These are phyloP conservation scores for Parnassius orleans DNA, from an alignment of 2,888 invertebrate species.

Conservation along the genomic window DNA sequence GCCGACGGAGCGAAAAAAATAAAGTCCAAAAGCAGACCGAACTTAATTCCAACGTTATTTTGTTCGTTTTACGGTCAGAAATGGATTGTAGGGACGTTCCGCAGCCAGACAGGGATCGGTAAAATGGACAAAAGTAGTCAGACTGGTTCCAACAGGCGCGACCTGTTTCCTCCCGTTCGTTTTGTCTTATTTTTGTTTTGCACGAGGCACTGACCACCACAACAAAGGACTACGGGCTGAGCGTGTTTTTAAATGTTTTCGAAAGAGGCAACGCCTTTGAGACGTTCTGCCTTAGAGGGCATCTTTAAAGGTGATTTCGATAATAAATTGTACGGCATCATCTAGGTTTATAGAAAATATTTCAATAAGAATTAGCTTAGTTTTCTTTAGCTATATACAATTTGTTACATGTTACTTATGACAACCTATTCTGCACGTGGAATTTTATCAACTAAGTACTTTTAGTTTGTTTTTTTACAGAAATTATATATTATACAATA, in stretches of 20 bases:
- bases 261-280: slow-evolving; percentile 54
- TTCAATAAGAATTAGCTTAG: no score
- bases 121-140: slow-evolving; percentile 61
- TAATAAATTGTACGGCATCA: slow-evolving; percentile 19
- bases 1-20: slow-evolving; percentile 30
- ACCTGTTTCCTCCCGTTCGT: slow-evolving; percentile 64
- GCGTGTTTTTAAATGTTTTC: slow-evolving; percentile 45
- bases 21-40: slow-evolving; percentile 3
- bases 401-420: no score
- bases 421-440: no score
- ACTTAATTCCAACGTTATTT: slow-evolving; percentile 5
- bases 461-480: no score
- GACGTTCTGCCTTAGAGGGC: slow-evolving; percentile 41
- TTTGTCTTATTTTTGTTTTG: slow-evolving; percentile 77
- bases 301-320: slow-evolving; percentile 26
- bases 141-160: slow-evolving; percentile 63
- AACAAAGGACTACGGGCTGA: slow-evolving; percentile 72
- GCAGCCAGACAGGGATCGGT: slow-evolving; percentile 46
- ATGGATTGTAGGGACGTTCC: slow-evolving; percentile 2
- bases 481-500: no score
- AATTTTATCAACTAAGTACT: no score
- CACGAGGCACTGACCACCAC: slow-evolving; percentile 79
- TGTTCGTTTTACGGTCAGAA: slow-evolving; percentile 14
- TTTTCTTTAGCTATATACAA: no score
- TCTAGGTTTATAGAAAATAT: not conserved